A percentile compares a stretch with the other conserved stretches of the same genome.
Evolutionary conservation across 2,888 invertebrate genomes (phyloP).

Genomic region (Melinopterus prodromus): DNA sequence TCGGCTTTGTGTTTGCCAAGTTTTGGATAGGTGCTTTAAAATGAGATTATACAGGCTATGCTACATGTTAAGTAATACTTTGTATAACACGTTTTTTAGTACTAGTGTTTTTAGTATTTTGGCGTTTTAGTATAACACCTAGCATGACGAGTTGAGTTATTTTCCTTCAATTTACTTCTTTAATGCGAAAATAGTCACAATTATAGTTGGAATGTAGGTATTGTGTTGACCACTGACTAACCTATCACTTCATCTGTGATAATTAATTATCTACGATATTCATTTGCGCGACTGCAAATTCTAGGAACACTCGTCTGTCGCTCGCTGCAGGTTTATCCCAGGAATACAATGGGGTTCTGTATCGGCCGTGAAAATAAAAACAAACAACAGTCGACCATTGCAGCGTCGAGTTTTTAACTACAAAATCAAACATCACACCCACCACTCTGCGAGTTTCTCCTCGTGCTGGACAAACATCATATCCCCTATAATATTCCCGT

Average conservation of each 20-base stretch:
- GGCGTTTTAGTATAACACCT: no score
- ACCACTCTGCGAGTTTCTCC: conserved; percentile 17
- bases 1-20: no score
- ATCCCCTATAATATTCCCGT: background rate
- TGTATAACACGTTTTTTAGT: no score
- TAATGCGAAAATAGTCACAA: no score
- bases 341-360: conserved; percentile 21
- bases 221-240: background rate
- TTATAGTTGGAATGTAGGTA: no score
- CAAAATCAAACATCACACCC: conserved; percentile 25
- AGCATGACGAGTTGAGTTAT: no score
- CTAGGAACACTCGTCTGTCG: conserved; percentile 11
- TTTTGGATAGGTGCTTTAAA: no score
- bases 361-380: conserved; percentile 25
- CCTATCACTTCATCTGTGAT: background rate
- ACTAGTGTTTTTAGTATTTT: no score
- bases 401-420: conserved; percentile 17
- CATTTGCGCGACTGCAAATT: conserved; percentile 13
- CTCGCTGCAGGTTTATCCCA: background rate
- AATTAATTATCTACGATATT: conserved; percentile 5
- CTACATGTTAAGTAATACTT: no score
- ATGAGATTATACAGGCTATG: no score
- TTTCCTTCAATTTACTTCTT: no score
- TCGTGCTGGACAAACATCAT: conserved; percentile 17
- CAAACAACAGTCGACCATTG: conserved; percentile 23